phyloP scores from a whole-genome alignment of 2,797 vertebrate genomes.

The Neomorphus geoffroyi region DNA sequence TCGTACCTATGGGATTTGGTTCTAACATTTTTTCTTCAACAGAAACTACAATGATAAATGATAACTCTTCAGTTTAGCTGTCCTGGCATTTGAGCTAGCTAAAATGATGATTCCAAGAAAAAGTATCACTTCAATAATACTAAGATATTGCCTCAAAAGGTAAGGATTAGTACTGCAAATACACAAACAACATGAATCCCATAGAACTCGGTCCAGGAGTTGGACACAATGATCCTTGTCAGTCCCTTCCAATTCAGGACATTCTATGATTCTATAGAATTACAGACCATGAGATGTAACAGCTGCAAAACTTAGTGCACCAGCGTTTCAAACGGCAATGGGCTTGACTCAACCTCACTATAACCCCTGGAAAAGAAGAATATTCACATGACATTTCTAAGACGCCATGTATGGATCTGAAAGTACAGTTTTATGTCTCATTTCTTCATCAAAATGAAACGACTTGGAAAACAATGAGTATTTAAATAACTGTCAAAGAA shows the following conservation, averaged over 20 bases:
- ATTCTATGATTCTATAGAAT: too few species aligned
- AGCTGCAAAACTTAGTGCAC: neutral
- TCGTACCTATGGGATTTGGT: neutral
- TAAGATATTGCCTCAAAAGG: neutral
- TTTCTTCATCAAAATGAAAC: neutral
- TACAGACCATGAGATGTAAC: neutral
- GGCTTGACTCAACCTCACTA: accelerated
- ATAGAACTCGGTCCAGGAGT: neutral
- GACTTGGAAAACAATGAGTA: neutral
- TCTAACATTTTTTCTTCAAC: neutral
- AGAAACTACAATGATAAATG: neutral
- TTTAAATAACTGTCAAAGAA: neutral
- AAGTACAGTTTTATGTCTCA: neutral
- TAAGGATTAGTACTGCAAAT: neutral
- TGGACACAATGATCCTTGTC: too few species aligned
- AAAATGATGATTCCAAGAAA: neutral
- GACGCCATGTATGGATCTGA: neutral
- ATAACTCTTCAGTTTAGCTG: neutral
- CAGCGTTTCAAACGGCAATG: accelerated
- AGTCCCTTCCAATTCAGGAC: too few species aligned
- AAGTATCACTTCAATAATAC: neutral
- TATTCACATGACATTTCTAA: accelerated
- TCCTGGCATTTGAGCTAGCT: neutral
- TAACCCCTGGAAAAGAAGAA: neutral
- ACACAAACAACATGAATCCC: neutral